phyloP scores from a whole-genome alignment of 2,797 vertebrate species.

The Xenopus petersii region DNA sequence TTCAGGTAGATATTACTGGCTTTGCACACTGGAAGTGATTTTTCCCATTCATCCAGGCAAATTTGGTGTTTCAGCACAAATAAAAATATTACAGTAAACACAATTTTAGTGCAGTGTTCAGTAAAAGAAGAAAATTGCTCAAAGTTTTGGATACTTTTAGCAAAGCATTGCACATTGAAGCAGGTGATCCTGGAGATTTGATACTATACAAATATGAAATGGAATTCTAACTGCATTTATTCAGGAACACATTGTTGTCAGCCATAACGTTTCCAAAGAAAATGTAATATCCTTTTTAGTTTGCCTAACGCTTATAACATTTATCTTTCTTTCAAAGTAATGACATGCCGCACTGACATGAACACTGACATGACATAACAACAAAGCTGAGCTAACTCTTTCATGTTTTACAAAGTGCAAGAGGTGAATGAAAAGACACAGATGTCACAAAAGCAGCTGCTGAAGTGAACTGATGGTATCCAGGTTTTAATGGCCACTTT shows the following conservation, averaged over 20 bases:
- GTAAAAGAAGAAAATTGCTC: too few relatives aligned
- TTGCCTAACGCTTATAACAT: neutral
- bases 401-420: constrained; percentile 24
- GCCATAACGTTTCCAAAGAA: neutral
- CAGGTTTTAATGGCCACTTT: neutral
- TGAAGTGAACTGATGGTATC: neutral
- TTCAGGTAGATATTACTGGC: too few relatives aligned
- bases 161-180: too few relatives aligned
- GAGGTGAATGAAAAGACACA: constrained; percentile 8
- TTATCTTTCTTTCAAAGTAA: constrained; percentile 9
- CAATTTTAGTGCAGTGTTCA: too few relatives aligned
- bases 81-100: too few relatives aligned
- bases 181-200: too few relatives aligned
- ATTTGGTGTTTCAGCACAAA: too few relatives aligned
- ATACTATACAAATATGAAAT: too few relatives aligned
- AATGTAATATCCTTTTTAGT: constrained; percentile 1
- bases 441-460: constrained; percentile 9
- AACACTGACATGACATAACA: constrained; percentile 16
- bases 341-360: neutral
- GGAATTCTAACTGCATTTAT: too few relatives aligned
- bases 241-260: neutral
- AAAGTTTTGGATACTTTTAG: too few relatives aligned
- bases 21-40: too few relatives aligned
- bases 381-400: constrained; percentile 8
- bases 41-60: too few relatives aligned